phyloP scores from a whole-genome alignment of 1,140 invertebrate species.

The Zophobas atratus region DNA sequence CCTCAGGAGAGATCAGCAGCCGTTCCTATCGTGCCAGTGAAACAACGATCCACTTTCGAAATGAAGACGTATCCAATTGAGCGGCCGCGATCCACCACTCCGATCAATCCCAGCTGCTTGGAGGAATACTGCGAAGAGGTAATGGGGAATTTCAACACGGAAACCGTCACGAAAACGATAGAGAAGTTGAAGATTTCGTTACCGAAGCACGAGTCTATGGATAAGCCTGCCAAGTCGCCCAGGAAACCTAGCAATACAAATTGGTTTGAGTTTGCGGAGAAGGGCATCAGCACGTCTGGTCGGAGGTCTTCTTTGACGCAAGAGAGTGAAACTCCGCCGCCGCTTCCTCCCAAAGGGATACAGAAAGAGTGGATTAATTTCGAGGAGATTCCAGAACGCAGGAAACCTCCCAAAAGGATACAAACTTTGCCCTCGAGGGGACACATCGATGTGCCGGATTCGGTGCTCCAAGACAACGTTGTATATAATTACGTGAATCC shows the following conservation, averaged over 20 bases:
- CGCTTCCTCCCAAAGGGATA: slow-evolving; percentile 70
- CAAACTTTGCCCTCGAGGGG: slow-evolving; percentile 79
- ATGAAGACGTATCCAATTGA: slow-evolving; percentile 88
- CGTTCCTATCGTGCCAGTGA: slow-evolving; percentile 85
- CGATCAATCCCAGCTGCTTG: slow-evolving; percentile 82
- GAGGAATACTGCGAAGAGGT: slow-evolving; percentile 79
- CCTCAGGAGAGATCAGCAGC: slow-evolving; percentile 86
- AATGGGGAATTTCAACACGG: slow-evolving; percentile 57
- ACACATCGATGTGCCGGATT: slow-evolving; percentile 64
- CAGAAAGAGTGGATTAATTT: slow-evolving; percentile 84
- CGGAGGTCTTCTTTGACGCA: slow-evolving; percentile 50
- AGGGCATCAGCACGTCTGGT: slow-evolving; percentile 67
- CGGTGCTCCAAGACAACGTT: slow-evolving; percentile 66
- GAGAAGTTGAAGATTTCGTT: slow-evolving; percentile 81
- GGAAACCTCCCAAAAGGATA: slow-evolving; percentile 84
- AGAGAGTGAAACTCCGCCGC: slow-evolving; percentile 65
- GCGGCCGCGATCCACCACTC: slow-evolving; percentile 88
- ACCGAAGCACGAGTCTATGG: slow-evolving; percentile 73
- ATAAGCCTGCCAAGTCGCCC: slow-evolving; percentile 67
- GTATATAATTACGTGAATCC: slow-evolving; percentile 86
- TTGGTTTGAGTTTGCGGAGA: slow-evolving; percentile 78
- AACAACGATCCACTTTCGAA: slow-evolving; percentile 78
- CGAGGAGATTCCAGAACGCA: slow-evolving; percentile 85
- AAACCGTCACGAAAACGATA: slow-evolving; percentile 65
- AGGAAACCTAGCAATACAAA: slow-evolving; percentile 70